Percentiles rank a stretch among this genome's conserved stretches.
These are phyloP conservation scores for Platyscapa corneri DNA, from an alignment of 1,140 invertebrate genomes.

Conservation along the genomic window DNA sequence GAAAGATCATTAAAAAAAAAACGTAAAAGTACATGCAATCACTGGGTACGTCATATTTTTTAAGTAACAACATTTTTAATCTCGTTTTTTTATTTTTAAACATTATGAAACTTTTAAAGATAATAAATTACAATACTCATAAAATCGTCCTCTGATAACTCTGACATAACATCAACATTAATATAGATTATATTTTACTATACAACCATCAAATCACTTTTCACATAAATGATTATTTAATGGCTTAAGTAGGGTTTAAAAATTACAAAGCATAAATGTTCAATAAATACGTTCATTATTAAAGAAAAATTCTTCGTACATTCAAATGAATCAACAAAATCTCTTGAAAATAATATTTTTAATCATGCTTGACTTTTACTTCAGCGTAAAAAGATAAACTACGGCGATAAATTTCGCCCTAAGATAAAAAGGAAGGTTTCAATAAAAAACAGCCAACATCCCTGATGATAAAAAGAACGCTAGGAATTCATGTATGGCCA, in stretches of 20 bases:
- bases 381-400: slow-evolving; percentile 21
- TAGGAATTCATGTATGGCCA: slow-evolving; percentile 18
- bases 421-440: slow-evolving; percentile 20
- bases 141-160: neutral
- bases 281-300: neutral
- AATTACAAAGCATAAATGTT: neutral
- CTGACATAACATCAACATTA: neutral
- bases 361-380: slow-evolving; percentile 21
- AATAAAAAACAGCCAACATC: slow-evolving; percentile 17
- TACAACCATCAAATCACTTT: neutral
- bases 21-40: too few relatives aligned
- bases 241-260: neutral
- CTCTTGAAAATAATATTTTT: slow-evolving; percentile 28
- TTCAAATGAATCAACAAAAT: slow-evolving; percentile 28
- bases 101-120: too few relatives aligned
- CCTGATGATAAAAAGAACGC: slow-evolving; percentile 19
- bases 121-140: too few relatives aligned
- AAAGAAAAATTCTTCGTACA: neutral
- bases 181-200: neutral
- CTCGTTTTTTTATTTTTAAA: too few relatives aligned
- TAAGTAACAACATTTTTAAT: too few relatives aligned
- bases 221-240: too few relatives aligned
- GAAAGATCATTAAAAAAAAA: too few relatives aligned
- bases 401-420: slow-evolving; percentile 13
- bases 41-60: too few relatives aligned